A percentile compares a stretch with the other conserved stretches of the same genome.
These are phyloP conservation scores for Drosophila athabasca DNA, from an alignment of 1,140 invertebrate genomes.

Conservation along the genomic window DNA sequence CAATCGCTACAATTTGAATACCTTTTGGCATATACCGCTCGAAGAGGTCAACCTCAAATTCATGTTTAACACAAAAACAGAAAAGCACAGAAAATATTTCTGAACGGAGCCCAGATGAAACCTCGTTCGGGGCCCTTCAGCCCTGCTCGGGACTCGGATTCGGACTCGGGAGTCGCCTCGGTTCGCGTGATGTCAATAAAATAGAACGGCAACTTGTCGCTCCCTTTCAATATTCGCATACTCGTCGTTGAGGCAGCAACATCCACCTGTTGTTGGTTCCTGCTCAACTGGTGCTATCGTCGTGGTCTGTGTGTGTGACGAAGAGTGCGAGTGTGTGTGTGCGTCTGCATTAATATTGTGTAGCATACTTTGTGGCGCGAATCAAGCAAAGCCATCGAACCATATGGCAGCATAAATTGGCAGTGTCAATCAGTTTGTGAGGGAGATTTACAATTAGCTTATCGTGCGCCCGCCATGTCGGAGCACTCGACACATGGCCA, in stretches of 20 bases:
- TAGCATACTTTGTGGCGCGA: conserved; percentile 67
- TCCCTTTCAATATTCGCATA: conserved; percentile 73
- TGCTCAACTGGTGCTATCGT: neutral
- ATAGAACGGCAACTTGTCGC: conserved; percentile 58
- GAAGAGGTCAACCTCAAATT: neutral
- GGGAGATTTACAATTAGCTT: conserved; percentile 35
- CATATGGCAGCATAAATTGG: conserved; percentile 67
- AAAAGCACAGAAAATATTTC: conserved; percentile 1
- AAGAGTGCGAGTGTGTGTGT: conserved; percentile 1
- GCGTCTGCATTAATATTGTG: conserved; percentile 27
- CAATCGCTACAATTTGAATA: neutral
- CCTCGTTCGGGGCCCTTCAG: conserved; percentile 1
- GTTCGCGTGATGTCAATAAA: conserved; percentile 63
- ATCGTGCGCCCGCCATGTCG: conserved; percentile 38
- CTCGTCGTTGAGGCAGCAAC: conserved; percentile 67
- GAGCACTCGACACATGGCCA: conserved; percentile 46
- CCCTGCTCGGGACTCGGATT: conserved; percentile 18
- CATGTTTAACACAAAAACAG: conserved; percentile 54
- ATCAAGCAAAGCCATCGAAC: conserved; percentile 19
- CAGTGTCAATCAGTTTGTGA: conserved; percentile 20
- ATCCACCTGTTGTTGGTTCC: conserved; percentile 67
- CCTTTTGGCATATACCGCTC: conserved; percentile 1
- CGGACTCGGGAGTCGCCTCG: conserved; percentile 24
- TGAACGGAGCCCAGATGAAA: conserved; percentile 17
- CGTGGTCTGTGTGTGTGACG: neutral